Conservation (phyloP, 2,888 invertebrate genomes). For the Gasteruption jaculator region DNA sequence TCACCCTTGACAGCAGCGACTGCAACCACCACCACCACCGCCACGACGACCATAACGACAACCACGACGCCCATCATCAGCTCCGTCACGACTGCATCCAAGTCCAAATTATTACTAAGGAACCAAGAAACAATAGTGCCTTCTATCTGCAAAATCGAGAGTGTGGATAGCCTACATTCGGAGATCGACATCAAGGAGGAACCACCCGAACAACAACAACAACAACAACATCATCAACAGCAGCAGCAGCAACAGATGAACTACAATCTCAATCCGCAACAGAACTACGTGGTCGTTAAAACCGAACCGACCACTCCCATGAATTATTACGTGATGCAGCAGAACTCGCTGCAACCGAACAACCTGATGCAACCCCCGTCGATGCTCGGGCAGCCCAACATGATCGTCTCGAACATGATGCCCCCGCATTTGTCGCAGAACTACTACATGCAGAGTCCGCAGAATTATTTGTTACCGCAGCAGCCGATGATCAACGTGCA, state of each 20-base stretch:
- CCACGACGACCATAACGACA: background rate
- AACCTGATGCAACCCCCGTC: conserved; percentile 25
- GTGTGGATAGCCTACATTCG: conserved; percentile 38
- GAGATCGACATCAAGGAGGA: conserved; percentile 47
- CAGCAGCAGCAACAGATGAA: conserved; percentile 15
- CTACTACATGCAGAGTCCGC: conserved; percentile 34
- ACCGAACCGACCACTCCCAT: conserved; percentile 24
- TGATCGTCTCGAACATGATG: conserved; percentile 20
- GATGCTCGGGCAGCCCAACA: conserved; percentile 11
- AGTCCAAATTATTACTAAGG: too few relatives aligned
- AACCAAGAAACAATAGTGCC: conserved; percentile 17
- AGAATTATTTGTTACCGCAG: conserved; percentile 21
- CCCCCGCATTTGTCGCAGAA: conserved; percentile 26
- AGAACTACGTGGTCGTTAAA: conserved; percentile 31
- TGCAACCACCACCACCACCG: background rate
- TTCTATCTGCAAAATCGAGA: conserved; percentile 28
- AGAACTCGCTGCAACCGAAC: conserved; percentile 22
- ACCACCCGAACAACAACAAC: conserved; percentile 34
- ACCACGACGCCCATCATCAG: background rate
- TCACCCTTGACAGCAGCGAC: background rate
- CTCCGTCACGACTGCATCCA: too few relatives aligned
- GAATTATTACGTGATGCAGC: conserved; percentile 36
- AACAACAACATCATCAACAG: conserved; percentile 29
- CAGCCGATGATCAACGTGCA: conserved; percentile 19
- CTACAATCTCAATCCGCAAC: conserved; percentile 23